Base-by-base conservation (phyloP, 2,113 vertebrate species). In the Plectropomus leopardus region DNA sequence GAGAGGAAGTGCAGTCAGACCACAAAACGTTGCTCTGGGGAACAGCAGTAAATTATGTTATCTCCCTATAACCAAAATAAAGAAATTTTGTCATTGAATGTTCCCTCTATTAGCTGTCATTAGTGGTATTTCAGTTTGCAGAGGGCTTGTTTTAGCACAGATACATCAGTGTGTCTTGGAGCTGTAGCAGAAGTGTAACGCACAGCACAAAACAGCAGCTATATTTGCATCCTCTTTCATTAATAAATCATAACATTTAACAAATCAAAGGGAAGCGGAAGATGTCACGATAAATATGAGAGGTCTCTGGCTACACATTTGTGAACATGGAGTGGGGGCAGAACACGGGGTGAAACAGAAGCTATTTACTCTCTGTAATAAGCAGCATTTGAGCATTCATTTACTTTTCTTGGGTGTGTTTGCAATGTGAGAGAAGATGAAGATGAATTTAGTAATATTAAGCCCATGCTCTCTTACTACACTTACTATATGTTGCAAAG, bases 211-310 rank as follows among this genome's bases (percentile, higher is more conserved):
- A 72, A 84, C 69, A 58, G 72, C 61, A 72, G 82, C 87, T 93
- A 90, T 89, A 90, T 94, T 94, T 94, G 82, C 86, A 78, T 92
- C 71, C 76, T 70, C 63, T 72, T 80, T 85, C 88, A 94, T 95
- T 94, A 95, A 94, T 94, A 92, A 94, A 86, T 95, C 60, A 94
- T 89, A 54, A 74, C 26, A 45, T 91, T 92, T 92, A 89, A 92
- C 89, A 92, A 91, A 92, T 93, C 86, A 90, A 81, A 86, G 65
- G 58, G 83, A 87, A 89, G 59, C 28, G 34, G 68, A 86, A 72
- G 80, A 87, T 91, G 88, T 92, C 89, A 88, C 47, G 65, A 91
- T 86, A 90, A 92, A 84, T 89, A 90, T 89, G 59, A 51, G 40
- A 72, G 82, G 82, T 89, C 80, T 86, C 45, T 28, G 21, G 23